Conservation (phyloP, 2,797 vertebrate species). For the Eospalax fontanierii region DNA sequence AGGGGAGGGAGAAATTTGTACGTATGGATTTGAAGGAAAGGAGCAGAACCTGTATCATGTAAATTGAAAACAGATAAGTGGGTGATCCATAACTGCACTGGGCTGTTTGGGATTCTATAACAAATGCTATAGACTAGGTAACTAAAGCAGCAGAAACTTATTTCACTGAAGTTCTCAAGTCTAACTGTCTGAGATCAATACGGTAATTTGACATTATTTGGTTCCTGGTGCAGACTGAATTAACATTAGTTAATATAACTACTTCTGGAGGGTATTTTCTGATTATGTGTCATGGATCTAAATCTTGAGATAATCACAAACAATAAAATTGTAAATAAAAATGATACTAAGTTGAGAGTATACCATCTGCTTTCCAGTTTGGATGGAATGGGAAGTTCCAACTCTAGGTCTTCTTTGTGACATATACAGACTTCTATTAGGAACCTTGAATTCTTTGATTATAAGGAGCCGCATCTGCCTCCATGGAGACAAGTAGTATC, state of each 20-base stretch:
- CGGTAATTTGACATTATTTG: neutral
- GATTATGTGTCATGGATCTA: neutral
- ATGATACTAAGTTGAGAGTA: neutral
- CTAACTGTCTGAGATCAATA: neutral
- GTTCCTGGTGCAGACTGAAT: neutral
- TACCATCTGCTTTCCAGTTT: neutral
- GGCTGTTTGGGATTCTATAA: neutral
- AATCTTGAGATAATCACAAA: constrained; percentile 3
- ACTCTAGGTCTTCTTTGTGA: neutral
- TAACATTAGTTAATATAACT: neutral
- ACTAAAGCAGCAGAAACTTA: neutral
- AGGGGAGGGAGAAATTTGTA: neutral
- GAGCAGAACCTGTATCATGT: neutral
- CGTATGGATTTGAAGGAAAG: neutral
- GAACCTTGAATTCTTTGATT: constrained; percentile 6
- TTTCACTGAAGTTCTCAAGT: neutral
- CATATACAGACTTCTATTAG: neutral
- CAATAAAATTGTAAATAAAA: neutral
- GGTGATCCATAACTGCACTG: neutral
- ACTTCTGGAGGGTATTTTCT: neutral
- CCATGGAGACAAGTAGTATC: neutral
- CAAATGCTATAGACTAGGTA: neutral
- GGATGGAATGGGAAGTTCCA: neutral
- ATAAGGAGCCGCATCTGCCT: neutral
- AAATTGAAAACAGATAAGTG: neutral